These are phyloP conservation scores for Noturus placidus DNA, from an alignment of 2,113 vertebrate species.

Conservation along the genomic window DNA sequence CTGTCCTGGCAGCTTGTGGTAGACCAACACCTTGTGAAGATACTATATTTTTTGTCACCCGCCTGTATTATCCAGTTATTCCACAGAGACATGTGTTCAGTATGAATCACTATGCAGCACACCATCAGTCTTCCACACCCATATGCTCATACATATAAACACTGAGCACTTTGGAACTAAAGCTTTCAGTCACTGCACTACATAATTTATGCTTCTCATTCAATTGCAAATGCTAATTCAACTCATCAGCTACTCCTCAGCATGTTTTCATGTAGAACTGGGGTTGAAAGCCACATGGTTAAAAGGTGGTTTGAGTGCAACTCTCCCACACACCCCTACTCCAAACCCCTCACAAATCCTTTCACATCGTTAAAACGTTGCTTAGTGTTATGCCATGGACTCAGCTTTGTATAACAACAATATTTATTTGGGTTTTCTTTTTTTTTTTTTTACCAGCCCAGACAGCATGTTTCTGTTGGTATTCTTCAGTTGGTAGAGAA, in stretches of 20 bases:
- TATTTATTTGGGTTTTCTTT: background rate
- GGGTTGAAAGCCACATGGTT: background rate
- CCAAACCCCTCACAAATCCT: background rate
- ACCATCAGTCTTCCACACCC: conserved; percentile 14
- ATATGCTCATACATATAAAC: background rate
- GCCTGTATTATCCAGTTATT: conserved; percentile 23
- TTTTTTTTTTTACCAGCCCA: background rate
- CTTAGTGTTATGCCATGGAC: background rate
- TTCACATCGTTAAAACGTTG: background rate
- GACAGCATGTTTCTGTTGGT: background rate
- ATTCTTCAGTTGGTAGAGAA: background rate
- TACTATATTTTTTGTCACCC: background rate
- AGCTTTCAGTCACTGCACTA: background rate
- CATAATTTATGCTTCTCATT: background rate
- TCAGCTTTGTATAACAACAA: background rate
- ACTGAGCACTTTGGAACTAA: background rate
- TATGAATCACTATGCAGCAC: background rate
- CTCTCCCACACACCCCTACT: no score
- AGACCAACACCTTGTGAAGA: background rate
- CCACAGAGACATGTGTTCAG: background rate
- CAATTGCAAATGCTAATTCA: background rate
- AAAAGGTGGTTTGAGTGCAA: background rate
- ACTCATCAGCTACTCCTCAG: background rate
- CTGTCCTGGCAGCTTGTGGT: background rate
- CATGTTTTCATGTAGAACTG: background rate